A percentile compares a stretch with the other conserved stretches of the same genome.
Evolutionary conservation across 2,888 invertebrate species (phyloP).

Genomic region (Calliphora vomitoria): DNA sequence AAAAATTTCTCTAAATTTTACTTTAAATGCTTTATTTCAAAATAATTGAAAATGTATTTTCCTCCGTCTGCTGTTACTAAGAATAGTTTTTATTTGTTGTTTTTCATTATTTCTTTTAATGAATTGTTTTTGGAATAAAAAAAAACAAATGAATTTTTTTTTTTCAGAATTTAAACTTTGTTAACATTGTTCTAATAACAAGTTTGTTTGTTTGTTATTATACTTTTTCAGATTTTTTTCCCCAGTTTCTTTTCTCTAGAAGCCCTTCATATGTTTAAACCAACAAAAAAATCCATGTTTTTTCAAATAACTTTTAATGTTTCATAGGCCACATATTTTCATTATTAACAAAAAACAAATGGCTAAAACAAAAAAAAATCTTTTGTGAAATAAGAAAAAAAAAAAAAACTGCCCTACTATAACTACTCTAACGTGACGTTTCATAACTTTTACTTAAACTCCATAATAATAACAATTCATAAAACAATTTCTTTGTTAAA

Average conservation of each 20-base stretch:
- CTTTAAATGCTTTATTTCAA: background rate
- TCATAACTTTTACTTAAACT: slow-evolving; percentile 64
- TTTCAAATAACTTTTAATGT: slow-evolving; percentile 64
- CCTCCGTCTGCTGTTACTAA: background rate
- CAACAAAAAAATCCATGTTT: slow-evolving; percentile 1
- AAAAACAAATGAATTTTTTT: slow-evolving; percentile 6
- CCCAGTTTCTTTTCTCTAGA: background rate
- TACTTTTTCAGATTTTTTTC: slow-evolving; percentile 30
- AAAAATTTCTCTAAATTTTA: background rate
- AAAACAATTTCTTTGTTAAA: slow-evolving; percentile 63
- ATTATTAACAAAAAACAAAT: slow-evolving; percentile 11
- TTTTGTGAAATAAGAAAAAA: slow-evolving; percentile 52
- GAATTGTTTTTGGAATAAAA: slow-evolving; percentile 13
- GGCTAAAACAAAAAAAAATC: slow-evolving; percentile 47
- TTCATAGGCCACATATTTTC: slow-evolving; percentile 56
- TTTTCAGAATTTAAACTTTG: slow-evolving; percentile 54
- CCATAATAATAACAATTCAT: slow-evolving; percentile 59
- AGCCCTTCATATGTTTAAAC: slow-evolving; percentile 66
- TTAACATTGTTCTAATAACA: slow-evolving; percentile 62
- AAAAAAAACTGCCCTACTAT: slow-evolving; percentile 20
- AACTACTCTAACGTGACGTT: slow-evolving; percentile 62
- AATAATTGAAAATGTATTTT: background rate
- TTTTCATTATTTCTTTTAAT: slow-evolving; percentile 1
- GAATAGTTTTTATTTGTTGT: slow-evolving; percentile 17
- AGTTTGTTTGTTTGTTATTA: slow-evolving; percentile 52